Base-by-base conservation (phyloP, 2,797 vertebrate genomes). In the Chelmon rostratus region DNA sequence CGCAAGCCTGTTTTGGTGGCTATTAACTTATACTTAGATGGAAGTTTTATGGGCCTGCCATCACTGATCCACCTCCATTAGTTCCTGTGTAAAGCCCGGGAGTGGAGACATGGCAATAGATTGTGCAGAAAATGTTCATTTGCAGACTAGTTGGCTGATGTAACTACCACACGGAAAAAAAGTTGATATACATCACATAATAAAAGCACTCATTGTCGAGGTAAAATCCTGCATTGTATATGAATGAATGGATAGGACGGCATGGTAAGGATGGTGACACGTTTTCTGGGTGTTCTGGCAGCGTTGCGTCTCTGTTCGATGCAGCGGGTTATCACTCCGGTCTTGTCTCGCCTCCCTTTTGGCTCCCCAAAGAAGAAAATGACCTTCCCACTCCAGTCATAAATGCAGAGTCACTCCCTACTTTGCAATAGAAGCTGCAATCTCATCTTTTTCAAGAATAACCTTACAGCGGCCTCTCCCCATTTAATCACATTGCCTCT, bases 21-120 rank as follows among this genome's bases (percentile, higher is more conserved):
- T 79, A 58, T 56, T 42, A 84, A 79, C 49, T 75, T 73, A 73
- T 57, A 70, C 44, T 74, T 58, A 59, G 66, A 38, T 59, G 28
- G 13, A 82, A 68, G 38, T 53, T 77, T 72, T 52, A 80, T 40
- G 15, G 42, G 46, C 21, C 31, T 75, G 72, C 44, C 73, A 70
- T 71, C 61, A 33, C 64, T 49, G 59, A 85, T 64, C 56, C 47
- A 68, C 47, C 40, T 73, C 80, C 66, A 79, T 62, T 85, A 79
- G 57, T 72, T 38, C 35, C 18, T 12, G n/a, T 63, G 37, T 67
- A 47, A 80, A 79, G 68, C 53, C 64, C 28, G 33, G 57, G 58
- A 59, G 65, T 23, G 16, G 50, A 58, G n/a, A 66, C 2, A 5
- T 68, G 44, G 16, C 23, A 68, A 50, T 38, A 62, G 4, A 73